Evolutionary conservation across 2,113 vertebrate genomes (phyloP).

Genomic region (Lipophrys pholis): DNA sequence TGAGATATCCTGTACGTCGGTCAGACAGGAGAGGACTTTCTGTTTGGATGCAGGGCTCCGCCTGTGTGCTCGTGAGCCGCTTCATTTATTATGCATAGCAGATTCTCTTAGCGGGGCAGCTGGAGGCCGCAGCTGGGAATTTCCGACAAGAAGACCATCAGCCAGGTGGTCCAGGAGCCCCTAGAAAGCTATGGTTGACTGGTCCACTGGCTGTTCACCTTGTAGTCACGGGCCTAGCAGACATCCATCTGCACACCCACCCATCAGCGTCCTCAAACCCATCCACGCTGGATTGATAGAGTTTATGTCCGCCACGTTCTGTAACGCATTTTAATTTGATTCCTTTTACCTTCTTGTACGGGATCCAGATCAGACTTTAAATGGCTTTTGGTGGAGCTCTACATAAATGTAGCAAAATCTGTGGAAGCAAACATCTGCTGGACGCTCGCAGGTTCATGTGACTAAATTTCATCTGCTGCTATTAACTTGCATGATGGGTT

Average conservation of each 20-base stretch:
- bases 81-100: conserved; percentile 32
- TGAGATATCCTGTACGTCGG: too few relatives aligned
- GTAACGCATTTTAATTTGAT: conserved; percentile 34
- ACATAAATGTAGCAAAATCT: background rate
- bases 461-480: too few relatives aligned
- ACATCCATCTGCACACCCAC: conserved; percentile 38
- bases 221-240: conserved; percentile 11
- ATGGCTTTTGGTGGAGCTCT: conserved; percentile 9
- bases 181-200: conserved; percentile 17
- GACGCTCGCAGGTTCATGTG: background rate
- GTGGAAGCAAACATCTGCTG: background rate
- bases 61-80: background rate
- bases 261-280: conserved; percentile 39
- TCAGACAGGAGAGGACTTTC: too few relatives aligned
- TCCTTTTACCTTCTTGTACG: background rate
- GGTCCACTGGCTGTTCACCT: conserved; percentile 22
- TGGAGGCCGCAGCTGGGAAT: conserved; percentile 33
- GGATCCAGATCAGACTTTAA: conserved; percentile 14
- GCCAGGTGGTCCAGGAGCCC: conserved; percentile 23
- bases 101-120: conserved; percentile 18
- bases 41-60: background rate
- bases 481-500: too few relatives aligned
- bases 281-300: background rate
- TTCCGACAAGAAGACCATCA: conserved; percentile 32
- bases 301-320: background rate